phyloP scores from a whole-genome alignment of 1,140 invertebrate genomes.

The Mamestra configurata region DNA sequence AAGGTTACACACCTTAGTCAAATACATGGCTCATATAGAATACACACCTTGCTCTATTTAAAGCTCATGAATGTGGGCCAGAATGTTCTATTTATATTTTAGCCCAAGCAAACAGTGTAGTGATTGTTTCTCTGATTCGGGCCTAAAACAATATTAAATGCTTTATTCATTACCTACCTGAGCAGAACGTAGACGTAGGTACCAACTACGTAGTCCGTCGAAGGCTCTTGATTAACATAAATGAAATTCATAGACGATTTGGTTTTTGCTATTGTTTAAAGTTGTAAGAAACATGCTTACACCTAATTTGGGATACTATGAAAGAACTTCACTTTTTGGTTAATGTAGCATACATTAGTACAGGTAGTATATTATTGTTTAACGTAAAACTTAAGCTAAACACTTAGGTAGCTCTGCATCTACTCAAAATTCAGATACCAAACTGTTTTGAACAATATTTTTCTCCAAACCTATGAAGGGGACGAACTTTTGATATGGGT shows the following conservation, averaged over 20 bases:
- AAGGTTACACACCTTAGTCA: not conserved
- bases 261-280: not conserved
- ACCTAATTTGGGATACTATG: too few species aligned
- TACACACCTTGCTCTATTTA: not conserved
- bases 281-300: not conserved
- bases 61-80: not conserved
- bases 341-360: too few species aligned
- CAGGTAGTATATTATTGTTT: too few species aligned
- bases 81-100: conserved; percentile 17
- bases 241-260: not conserved
- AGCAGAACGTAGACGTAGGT: not conserved
- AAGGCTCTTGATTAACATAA: not conserved
- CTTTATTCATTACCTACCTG: not conserved
- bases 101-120: conserved; percentile 16
- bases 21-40: not conserved
- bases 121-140: conserved; percentile 7
- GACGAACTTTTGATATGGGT: not conserved
- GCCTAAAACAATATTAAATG: conserved; percentile 12
- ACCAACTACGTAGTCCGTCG: not conserved
- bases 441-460: too few species aligned
- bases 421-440: too few species aligned
- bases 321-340: too few species aligned
- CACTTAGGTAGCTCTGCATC: too few species aligned
- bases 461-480: too few species aligned
- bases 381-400: too few species aligned